Evolutionary conservation across 2,797 vertebrate genomes (phyloP).

Genomic region (Loris lydekkerianus): DNA sequence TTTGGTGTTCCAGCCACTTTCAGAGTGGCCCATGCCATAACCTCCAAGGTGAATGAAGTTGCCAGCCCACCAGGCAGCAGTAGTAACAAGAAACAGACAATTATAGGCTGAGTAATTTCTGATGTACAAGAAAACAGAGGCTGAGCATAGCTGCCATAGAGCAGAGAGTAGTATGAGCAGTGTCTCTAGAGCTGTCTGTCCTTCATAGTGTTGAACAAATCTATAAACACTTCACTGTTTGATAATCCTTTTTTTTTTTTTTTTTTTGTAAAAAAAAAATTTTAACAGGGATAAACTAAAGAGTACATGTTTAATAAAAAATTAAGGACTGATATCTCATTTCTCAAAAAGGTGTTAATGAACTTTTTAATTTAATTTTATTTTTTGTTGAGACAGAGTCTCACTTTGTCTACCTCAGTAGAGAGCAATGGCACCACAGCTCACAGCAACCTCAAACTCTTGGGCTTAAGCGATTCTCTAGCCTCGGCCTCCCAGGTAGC

Average conservation of each 20-base stretch:
- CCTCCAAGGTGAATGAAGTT: not conserved
- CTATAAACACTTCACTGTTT: not conserved
- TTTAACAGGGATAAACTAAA: not conserved
- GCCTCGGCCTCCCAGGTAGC: too few relatives aligned
- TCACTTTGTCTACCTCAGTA: too few relatives aligned
- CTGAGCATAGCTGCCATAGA: not conserved
- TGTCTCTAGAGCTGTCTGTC: not conserved
- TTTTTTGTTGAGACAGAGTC: too few relatives aligned
- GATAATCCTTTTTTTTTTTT: not conserved
- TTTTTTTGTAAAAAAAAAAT: not conserved
- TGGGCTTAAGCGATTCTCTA: too few relatives aligned
- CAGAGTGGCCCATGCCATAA: not conserved
- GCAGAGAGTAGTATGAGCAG: not conserved
- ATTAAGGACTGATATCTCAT: not conserved
- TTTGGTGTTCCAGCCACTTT: not conserved
- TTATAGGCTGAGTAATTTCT: not conserved
- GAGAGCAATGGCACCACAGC: too few relatives aligned
- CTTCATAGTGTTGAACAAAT: not conserved
- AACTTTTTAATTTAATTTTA: too few relatives aligned
- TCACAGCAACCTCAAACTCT: too few relatives aligned
- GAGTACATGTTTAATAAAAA: conserved; percentile 7
- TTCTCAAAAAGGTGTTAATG: not conserved
- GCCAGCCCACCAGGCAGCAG: not conserved
- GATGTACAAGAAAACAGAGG: not conserved
- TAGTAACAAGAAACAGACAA: not conserved